Percentiles rank a stretch among this genome's conserved stretches.
Conservation (phyloP, 2,888 invertebrate species). For the Eupeodes latifasciatus region DNA sequence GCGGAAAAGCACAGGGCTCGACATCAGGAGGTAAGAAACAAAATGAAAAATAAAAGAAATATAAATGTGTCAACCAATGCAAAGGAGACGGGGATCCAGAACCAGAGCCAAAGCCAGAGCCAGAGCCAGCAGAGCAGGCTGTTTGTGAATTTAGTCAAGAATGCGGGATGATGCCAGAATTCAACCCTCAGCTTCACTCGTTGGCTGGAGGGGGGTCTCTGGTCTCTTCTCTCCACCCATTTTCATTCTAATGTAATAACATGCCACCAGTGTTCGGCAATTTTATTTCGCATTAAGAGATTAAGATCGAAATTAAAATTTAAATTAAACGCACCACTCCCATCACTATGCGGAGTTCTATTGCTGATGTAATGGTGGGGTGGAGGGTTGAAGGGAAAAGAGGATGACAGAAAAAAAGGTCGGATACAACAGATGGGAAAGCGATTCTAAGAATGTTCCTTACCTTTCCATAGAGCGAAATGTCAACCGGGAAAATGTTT, state of each 20-base stretch:
- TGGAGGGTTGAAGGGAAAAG: background rate
- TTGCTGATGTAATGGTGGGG: background rate
- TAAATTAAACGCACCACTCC: constrained; percentile 81
- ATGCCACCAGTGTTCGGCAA: constrained; percentile 83
- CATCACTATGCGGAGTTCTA: constrained; percentile 34
- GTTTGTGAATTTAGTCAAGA: background rate
- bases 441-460: constrained; percentile 23
- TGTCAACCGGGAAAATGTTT: constrained; percentile 15
- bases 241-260: constrained; percentile 77
- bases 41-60: constrained; percentile 55
- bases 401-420: background rate
- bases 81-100: constrained; percentile 46
- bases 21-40: constrained; percentile 63
- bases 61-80: constrained; percentile 74
- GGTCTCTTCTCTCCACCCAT: constrained; percentile 11
- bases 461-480: background rate
- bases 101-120: too few species aligned
- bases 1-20: constrained; percentile 17
- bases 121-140: too few species aligned
- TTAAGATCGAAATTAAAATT: constrained; percentile 84
- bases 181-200: constrained; percentile 31
- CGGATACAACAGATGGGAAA: constrained; percentile 34
- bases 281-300: constrained; percentile 84
- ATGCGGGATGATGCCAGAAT: constrained; percentile 50
- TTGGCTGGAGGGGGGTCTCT: background rate